Percentiles rank a stretch among this genome's conserved stretches.
Conservation (phyloP, 2,113 vertebrate genomes). For the zebrafish (Danio rerio) region DNA sequence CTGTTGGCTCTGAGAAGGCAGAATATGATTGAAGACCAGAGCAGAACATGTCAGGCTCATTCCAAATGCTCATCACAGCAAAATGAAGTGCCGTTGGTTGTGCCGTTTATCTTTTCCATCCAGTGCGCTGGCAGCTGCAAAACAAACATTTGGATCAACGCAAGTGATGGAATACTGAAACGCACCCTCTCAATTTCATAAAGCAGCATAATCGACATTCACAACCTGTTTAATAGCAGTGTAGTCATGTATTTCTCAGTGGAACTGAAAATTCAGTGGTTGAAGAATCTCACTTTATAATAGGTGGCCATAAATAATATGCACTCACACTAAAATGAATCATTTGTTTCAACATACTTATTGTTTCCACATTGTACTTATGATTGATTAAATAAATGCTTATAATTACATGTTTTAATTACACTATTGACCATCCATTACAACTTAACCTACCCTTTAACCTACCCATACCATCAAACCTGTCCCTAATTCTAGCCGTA, state of each 20-base stretch:
- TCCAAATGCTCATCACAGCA: constrained; percentile 8
- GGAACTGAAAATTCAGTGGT: background rate
- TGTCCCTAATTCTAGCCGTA: no score
- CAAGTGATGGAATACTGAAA: background rate
- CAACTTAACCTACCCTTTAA: no score
- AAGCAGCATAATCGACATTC: background rate
- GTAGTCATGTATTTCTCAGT: background rate
- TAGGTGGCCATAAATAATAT: no score
- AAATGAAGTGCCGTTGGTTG: constrained; percentile 8
- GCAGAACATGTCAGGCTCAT: background rate
- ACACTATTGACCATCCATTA: no score
- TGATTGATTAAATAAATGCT: no score
- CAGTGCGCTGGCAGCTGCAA: constrained; percentile 16
- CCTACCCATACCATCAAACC: no score
- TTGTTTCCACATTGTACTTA: no score
- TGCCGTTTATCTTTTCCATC: constrained; percentile 28
- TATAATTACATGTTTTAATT: no score
- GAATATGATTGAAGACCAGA: constrained; percentile 7
- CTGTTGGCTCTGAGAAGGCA: constrained; percentile 1
- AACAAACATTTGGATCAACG: constrained; percentile 34
- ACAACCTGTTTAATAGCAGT: background rate
- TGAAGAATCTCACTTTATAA: background rate
- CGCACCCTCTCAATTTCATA: background rate
- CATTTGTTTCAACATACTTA: no score
- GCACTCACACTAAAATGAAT: no score